Conservation (phyloP, 2,797 vertebrate genomes). For the Ctenopoma multispine region DNA sequence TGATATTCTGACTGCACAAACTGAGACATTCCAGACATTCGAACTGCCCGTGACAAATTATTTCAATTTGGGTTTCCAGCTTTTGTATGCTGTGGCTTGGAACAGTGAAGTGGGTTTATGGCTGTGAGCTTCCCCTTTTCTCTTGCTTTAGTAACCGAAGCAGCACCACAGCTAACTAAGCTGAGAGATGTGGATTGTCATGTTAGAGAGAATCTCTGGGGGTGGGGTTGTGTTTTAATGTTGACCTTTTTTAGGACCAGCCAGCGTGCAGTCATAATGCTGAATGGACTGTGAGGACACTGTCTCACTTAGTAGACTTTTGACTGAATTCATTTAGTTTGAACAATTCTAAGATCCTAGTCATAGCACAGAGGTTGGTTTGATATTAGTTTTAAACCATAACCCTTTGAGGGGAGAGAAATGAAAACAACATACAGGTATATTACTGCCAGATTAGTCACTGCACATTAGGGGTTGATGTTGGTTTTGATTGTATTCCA, state of each 20-base stretch:
- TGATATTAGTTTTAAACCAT: slow-evolving; percentile 44
- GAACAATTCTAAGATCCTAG: slow-evolving; percentile 48
- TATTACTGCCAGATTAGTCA: slow-evolving; percentile 77
- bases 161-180: slow-evolving; percentile 37
- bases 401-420: slow-evolving; percentile 58
- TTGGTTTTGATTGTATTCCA: slow-evolving; percentile 77
- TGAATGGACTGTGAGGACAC: slow-evolving; percentile 51
- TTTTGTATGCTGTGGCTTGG: slow-evolving; percentile 61
- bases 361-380: slow-evolving; percentile 53
- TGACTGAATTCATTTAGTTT: slow-evolving; percentile 70
- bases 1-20: slow-evolving; percentile 82
- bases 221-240: slow-evolving; percentile 68
- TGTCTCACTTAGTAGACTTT: slow-evolving; percentile 61
- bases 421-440: slow-evolving; percentile 77
- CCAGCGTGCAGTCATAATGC: slow-evolving; percentile 42
- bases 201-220: slow-evolving; percentile 62
- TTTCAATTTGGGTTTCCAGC: slow-evolving; percentile 62
- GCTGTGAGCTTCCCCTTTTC: slow-evolving; percentile 38
- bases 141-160: slow-evolving; percentile 50
- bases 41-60: slow-evolving; percentile 74
- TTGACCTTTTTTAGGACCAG: slow-evolving; percentile 60
- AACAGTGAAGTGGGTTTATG: slow-evolving; percentile 38
- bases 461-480: slow-evolving; percentile 70
- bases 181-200: slow-evolving; percentile 68
- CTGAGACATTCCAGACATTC: slow-evolving; percentile 83